Percentiles rank a stretch among this genome's conserved stretches.
These are phyloP conservation scores for Halichondria panicea DNA, from an alignment of 37 sponge, comb jelly and placozoan genomes.

Conservation along the genomic window DNA sequence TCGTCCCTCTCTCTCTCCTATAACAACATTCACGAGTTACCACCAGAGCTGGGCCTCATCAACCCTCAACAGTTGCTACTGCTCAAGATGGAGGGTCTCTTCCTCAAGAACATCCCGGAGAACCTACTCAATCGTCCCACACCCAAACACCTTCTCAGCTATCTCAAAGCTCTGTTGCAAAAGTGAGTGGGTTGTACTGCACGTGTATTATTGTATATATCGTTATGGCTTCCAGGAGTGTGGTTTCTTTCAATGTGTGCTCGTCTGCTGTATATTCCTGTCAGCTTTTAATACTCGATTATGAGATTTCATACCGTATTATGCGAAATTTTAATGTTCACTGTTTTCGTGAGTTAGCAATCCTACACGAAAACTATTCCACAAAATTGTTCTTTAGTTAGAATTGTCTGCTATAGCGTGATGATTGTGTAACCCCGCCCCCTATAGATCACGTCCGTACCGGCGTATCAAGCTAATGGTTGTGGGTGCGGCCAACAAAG, in stretches of 20 bases:
- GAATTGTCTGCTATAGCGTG: not conserved
- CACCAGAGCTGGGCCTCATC: slow-evolving; percentile 57
- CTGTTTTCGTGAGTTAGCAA: too few relatives aligned
- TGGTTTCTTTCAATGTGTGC: not conserved
- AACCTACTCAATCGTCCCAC: slow-evolving; percentile 14
- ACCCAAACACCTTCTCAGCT: slow-evolving; percentile 32
- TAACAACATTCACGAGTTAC: slow-evolving; percentile 44
- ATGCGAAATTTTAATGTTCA: too few relatives aligned
- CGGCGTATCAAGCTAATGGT: slow-evolving; percentile 80
- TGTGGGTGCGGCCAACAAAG: slow-evolving; percentile 72
- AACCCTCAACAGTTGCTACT: slow-evolving; percentile 34
- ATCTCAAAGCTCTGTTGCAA: slow-evolving; percentile 58
- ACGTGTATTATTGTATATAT: not conserved
- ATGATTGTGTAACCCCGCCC: not conserved
- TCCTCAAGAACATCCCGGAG: slow-evolving; percentile 28
- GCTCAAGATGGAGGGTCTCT: slow-evolving; percentile 50
- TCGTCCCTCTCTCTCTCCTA: slow-evolving; percentile 52
- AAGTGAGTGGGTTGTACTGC: slow-evolving; percentile 44
- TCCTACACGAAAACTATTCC: too few relatives aligned
- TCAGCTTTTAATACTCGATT: too few relatives aligned
- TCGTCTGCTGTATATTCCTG: too few relatives aligned
- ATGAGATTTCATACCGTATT: too few relatives aligned
- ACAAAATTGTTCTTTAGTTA: not conserved
- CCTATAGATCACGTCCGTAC: slow-evolving; percentile 61
- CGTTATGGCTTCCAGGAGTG: not conserved